These are phyloP conservation scores for Paramormyrops hopkinsi DNA, from an alignment of 2,797 vertebrate genomes.

Conservation along the genomic window DNA sequence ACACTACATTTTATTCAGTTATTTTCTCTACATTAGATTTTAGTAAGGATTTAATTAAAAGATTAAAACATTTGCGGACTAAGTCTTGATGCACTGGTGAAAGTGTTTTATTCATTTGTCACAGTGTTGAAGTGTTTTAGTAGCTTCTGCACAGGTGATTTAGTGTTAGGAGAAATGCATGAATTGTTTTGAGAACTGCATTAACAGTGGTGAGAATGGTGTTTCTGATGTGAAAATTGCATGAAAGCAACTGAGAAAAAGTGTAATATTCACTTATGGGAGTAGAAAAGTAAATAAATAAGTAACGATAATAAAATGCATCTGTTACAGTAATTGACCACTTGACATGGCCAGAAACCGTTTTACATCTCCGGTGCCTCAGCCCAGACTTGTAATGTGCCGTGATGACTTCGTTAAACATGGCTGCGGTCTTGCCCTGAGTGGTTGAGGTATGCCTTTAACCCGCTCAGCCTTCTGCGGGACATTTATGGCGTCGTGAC, in stretches of 20 bases:
- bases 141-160: neutral
- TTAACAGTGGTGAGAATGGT: neutral
- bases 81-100: neutral
- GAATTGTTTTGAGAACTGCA: neutral
- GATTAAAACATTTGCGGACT: neutral
- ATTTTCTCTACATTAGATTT: neutral
- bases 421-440: neutral
- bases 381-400: neutral
- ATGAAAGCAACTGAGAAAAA: neutral
- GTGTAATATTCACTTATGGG: neutral
- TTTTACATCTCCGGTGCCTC: neutral
- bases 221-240: neutral
- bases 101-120: neutral
- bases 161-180: neutral
- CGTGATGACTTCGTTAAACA: neutral
- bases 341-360: neutral
- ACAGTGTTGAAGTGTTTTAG: neutral
- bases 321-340: neutral
- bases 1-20: neutral
- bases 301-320: neutral
- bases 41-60: neutral
- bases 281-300: neutral
- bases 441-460: neutral
- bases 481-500: neutral
- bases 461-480: neutral